A percentile compares a stretch with the other conserved stretches of the same genome.
Conservation (phyloP, 2,888 invertebrate species). For the Drosophila barbarae region DNA sequence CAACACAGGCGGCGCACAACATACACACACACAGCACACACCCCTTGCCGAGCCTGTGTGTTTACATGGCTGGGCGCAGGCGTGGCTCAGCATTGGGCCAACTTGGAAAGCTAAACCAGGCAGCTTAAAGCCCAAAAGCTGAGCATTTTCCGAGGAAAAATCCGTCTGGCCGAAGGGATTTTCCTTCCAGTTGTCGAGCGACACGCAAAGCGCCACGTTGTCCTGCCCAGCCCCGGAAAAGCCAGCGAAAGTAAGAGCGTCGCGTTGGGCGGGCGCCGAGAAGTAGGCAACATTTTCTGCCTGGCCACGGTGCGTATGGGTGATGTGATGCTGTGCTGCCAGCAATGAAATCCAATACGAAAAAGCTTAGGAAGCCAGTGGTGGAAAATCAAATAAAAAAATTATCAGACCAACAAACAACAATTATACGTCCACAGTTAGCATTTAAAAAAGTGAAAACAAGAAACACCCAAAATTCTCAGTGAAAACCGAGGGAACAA, state of each 20-base stretch:
- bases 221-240: constrained; percentile 24
- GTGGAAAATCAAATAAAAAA: constrained; percentile 10
- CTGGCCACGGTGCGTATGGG: constrained; percentile 59
- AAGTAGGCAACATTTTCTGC: constrained; percentile 32
- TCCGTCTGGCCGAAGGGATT: constrained; percentile 26
- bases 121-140: constrained; percentile 49
- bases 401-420: constrained; percentile 1
- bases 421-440: constrained; percentile 3
- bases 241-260: constrained; percentile 20
- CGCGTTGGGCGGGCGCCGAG: constrained; percentile 22
- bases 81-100: constrained; percentile 54
- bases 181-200: constrained; percentile 56
- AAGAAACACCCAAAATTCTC: constrained; percentile 21
- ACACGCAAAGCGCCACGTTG: constrained; percentile 59
- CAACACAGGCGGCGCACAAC: constrained; percentile 34
- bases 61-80: constrained; percentile 57
- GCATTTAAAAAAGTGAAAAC: constrained; percentile 9
- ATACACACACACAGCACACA: neutral
- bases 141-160: constrained; percentile 22
- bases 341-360: constrained; percentile 13
- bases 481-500: constrained; percentile 15
- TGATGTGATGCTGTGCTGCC: constrained; percentile 37
- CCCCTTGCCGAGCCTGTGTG: constrained; percentile 25
- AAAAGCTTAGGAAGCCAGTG: constrained; percentile 33
- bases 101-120: constrained; percentile 36